Percentiles rank a stretch among this genome's conserved stretches.
Evolutionary conservation across 2,888 invertebrate genomes (phyloP).

Genomic region (Rambutsinella grinnellia): DNA sequence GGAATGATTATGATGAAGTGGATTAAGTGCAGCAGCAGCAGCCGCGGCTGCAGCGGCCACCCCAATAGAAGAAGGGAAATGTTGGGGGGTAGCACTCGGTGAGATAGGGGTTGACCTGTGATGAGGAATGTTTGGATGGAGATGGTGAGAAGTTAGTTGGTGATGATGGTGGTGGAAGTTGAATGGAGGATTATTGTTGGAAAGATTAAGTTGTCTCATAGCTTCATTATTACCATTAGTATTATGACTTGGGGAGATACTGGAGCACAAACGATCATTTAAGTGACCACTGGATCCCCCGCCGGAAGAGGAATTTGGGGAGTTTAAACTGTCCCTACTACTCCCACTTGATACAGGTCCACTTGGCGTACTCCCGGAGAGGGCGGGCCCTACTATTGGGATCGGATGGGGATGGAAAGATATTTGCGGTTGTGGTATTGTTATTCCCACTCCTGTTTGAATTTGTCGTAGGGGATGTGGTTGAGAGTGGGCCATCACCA

Average conservation of each 20-base stretch:
- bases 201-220: conserved; percentile 2
- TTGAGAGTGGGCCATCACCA: not conserved
- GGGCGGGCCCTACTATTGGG: conserved; percentile 14
- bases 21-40: conserved; percentile 12
- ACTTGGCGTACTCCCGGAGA: conserved; percentile 18
- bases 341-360: conserved; percentile 34
- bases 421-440: not conserved
- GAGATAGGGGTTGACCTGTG: not conserved
- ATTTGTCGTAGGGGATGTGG: not conserved
- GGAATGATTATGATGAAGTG: conserved; percentile 35
- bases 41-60: conserved; percentile 10
- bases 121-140: conserved; percentile 6
- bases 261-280: conserved; percentile 30
- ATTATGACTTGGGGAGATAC: conserved; percentile 23
- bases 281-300: conserved; percentile 25
- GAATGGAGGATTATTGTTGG: conserved; percentile 8
- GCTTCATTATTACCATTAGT: conserved; percentile 13
- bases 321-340: conserved; percentile 26
- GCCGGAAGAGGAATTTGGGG: conserved; percentile 18
- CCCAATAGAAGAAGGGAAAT: conserved; percentile 17
- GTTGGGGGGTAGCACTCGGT: not conserved
- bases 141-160: conserved; percentile 5
- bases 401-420: conserved; percentile 13
- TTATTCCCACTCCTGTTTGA: conserved; percentile 1
- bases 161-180: conserved; percentile 15